A percentile compares a stretch with the other conserved stretches of the same genome.
phyloP scores from a whole-genome alignment of 2,797 vertebrate species.

The Rhinogobio ventralis region DNA sequence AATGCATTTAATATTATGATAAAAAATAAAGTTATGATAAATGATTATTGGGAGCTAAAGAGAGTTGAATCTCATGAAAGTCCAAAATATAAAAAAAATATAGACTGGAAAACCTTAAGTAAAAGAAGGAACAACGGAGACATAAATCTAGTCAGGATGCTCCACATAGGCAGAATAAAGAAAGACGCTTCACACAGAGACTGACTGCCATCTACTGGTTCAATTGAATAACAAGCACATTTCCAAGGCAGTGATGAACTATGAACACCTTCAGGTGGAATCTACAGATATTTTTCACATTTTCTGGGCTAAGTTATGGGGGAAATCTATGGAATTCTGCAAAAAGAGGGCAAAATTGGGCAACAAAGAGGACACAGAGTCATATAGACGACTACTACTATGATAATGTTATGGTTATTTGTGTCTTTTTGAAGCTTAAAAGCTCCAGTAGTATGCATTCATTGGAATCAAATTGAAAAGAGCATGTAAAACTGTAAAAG shows the following conservation, averaged over 20 bases:
- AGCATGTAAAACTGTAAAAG: background rate
- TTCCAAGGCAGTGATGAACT: background rate
- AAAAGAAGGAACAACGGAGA: background rate
- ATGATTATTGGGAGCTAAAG: background rate
- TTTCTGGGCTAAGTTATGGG: background rate
- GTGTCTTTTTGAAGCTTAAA: background rate
- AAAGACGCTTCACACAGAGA: constrained; percentile 51
- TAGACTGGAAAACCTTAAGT: background rate
- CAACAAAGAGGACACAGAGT: no score
- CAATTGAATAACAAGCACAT: background rate
- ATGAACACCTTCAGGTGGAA: background rate
- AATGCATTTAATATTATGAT: background rate
- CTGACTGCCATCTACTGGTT: constrained; percentile 77
- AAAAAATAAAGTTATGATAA: background rate
- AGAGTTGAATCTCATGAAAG: background rate
- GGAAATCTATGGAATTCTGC: background rate
- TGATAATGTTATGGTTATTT: background rate
- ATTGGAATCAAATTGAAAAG: constrained; percentile 16
- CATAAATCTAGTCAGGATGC: background rate
- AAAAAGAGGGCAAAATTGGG: background rate
- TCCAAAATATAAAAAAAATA: constrained; percentile 12
- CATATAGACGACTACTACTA: background rate
- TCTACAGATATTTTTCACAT: background rate
- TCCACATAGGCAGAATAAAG: background rate
- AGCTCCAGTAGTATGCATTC: background rate